Evolutionary conservation across 1,140 invertebrate species (phyloP), one percentile per base, ranked within the genome.

Genomic region (Camponotus vicinus): DNA sequence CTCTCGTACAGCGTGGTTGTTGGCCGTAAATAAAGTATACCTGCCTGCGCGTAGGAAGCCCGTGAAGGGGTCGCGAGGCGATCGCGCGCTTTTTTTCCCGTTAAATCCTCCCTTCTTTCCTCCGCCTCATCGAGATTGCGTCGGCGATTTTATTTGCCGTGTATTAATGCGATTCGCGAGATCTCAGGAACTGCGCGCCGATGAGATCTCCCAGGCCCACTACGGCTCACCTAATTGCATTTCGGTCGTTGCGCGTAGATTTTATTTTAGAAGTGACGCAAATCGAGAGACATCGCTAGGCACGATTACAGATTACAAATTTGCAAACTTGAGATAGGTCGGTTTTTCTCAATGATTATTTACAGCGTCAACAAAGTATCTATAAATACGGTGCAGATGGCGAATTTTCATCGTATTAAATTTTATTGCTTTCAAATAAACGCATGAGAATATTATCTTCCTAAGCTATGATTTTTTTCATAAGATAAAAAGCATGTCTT

Each of bases 131-230:
- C 78, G 87, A 90, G 87, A 92, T 87, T 89, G 84, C 83, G 83
- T 83, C 75, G 85, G 64, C 90, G 87, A 92, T 92, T 92, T 91
- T 93, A 93, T 93, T 93, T 93, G 91, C 91, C 86, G 89, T 86
- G 84, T 83, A 92, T 93, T 92, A 92, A 92, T 92, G 91, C 89
- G 79, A 89, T 92, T 90, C 85, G 49, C 49, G 86, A 73, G 86
- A 82, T 83, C 79, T 75, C 79, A 40, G 86, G 70, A 82, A 73
- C 71, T 88, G 37, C 32, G 73, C 64, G 67, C 57, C 82, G 88
- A 73, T 69, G 82, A 80, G 80, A 71, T 88, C 75, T 79, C 64
- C 61, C 61, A 27, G 67, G 57, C 67, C 21, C 67, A 59, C 73
- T 57, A 34, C 61, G 66, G 70, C 70, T 89, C 77, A 55, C 70